A percentile compares a stretch with the other conserved stretches of the same genome.
Evolutionary conservation across 2,888 invertebrate species (phyloP).

Genomic region (Vannuccia rotundouncinata): DNA sequence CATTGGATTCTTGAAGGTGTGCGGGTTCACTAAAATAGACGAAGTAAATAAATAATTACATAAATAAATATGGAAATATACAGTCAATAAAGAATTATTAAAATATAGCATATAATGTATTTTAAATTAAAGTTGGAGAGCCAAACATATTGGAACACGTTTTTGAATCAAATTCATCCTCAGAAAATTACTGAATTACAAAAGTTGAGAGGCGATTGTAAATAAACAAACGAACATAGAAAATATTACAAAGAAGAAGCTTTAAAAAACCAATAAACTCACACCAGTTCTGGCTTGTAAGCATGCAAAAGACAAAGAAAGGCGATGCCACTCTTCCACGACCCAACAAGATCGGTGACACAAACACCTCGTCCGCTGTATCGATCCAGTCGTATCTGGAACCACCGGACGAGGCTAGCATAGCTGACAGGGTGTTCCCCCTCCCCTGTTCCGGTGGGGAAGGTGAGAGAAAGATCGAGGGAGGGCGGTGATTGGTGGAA

Average conservation of each 20-base stretch:
- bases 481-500: not conserved
- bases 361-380: not conserved
- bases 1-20: not conserved
- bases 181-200: no score
- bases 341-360: not conserved
- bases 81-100: no score
- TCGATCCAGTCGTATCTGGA: not conserved
- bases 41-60: not conserved
- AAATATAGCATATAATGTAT: no score
- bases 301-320: slow-evolving; percentile 7
- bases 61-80: not conserved
- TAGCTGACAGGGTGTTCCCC: not conserved
- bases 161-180: no score
- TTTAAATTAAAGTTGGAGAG: no score
- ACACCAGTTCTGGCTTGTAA: not conserved
- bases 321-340: not conserved
- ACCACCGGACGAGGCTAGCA: not conserved
- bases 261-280: not conserved
- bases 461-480: not conserved
- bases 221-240: no score
- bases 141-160: no score
- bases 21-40: not conserved
- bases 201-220: no score
- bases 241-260: not conserved
- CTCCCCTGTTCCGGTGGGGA: not conserved